These are phyloP conservation scores for Cheiracanthium punctorium DNA, from an alignment of 2,888 invertebrate species.

Conservation along the genomic window DNA sequence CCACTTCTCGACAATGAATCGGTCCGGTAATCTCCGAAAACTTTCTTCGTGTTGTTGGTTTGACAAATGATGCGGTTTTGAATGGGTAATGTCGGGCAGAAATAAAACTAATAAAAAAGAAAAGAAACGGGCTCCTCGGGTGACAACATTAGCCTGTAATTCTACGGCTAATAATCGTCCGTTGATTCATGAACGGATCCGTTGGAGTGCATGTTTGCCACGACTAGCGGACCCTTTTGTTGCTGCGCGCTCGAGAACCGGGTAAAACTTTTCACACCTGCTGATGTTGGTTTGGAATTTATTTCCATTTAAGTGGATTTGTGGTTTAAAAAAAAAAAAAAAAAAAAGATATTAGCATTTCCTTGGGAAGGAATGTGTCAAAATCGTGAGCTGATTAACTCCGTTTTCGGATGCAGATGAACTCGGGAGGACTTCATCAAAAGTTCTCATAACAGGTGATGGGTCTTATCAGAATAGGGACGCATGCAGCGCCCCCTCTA, in stretches of 20 bases:
- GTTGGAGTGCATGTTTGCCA: not conserved
- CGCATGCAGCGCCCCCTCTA: no score
- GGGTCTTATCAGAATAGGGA: no score
- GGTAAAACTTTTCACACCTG: slow-evolving; percentile 4
- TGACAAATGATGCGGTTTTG: slow-evolving; percentile 58
- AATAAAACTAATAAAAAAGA: no score
- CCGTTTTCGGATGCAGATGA: no score
- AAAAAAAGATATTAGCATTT: not conserved
- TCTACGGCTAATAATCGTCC: slow-evolving; percentile 14
- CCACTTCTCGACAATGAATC: slow-evolving; percentile 17
- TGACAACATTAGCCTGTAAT: slow-evolving; percentile 28
- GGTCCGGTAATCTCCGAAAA: slow-evolving; percentile 28
- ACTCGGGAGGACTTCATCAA: no score
- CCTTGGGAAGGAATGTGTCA: not conserved
- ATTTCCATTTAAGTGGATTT: not conserved
- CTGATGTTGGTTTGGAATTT: not conserved
- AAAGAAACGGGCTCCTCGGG: not conserved
- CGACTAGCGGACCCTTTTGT: not conserved
- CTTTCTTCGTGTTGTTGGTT: slow-evolving; percentile 16
- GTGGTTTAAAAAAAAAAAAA: no score
- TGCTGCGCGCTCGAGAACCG: not conserved
- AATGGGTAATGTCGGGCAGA: slow-evolving; percentile 40
- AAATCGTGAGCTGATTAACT: no score
- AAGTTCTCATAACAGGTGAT: no score
- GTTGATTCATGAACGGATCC: slow-evolving; percentile 18